Base-by-base conservation (phyloP, 1,140 invertebrate species). In the Sitobion miscanthi region DNA sequence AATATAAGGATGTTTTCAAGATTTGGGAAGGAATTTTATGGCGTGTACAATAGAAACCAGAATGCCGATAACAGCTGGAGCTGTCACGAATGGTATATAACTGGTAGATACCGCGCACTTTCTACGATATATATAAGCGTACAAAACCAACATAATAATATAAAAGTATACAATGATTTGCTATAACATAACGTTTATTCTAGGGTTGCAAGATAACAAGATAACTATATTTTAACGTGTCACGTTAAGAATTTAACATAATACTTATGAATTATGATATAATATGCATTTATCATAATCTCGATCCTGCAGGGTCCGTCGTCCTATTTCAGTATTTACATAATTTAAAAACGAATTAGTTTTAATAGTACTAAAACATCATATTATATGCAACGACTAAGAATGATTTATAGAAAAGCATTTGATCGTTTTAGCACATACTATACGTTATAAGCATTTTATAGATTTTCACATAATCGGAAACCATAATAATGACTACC, bases 51-150 rank as follows among this genome's bases (percentile, higher is more conserved):
- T 77, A 91, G 30, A 91, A 91, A 91, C 57, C 62, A 91, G 62
- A 91, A 91, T 91, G 42, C 90, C 90, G 90, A 91, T 91, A 91
- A 91, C 90, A 77, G 57, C 25, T 47, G 42, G 90, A 77, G 42
- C 90, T 91, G 90, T 77, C 90, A 77, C 25, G 62, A 45, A 91
- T 21, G 25, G 38, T 21, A 17, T 87, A 87, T n/a, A 89, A 54
- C 52, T 89, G 52, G 52, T 38, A 57, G n/a, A 54, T 89, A n/a
- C 42, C 14, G 38, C 20, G 62, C 42, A 91, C 90, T 91, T 91
- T 91, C 90, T 91, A 77, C 14, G 49, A 35, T 35, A 90, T 54
- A 90, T 45, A 23, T 21, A 45, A 21, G n/a, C 7, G n/a, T 57
- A 54, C 87, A 49, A 85, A 85, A 85, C 83, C 38, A 42, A 77